Conservation (phyloP, 2,888 invertebrate species). For the Zele albiditarsus region DNA sequence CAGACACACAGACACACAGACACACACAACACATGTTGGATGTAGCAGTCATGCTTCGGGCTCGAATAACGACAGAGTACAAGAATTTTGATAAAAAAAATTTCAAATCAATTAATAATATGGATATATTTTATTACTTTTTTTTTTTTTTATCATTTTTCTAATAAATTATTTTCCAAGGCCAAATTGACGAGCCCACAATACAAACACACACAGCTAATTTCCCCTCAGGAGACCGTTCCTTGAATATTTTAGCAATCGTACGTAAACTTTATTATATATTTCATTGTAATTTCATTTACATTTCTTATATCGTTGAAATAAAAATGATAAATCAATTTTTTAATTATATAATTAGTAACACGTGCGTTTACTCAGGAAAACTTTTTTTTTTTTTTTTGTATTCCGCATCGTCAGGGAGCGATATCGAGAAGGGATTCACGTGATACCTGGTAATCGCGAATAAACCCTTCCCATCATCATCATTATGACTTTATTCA, state of each 20-base stretch:
- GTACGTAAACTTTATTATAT: slow-evolving; percentile 34
- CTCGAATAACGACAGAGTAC: not conserved
- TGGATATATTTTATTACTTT: not conserved
- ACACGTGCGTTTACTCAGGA: slow-evolving; percentile 42
- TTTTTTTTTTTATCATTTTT: slow-evolving; percentile 20
- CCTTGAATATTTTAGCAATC: slow-evolving; percentile 47
- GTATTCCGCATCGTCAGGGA: slow-evolving; percentile 53
- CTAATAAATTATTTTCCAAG: not conserved
- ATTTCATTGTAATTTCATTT: slow-evolving; percentile 5
- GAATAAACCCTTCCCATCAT: slow-evolving; percentile 69
- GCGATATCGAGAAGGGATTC: slow-evolving; percentile 70
- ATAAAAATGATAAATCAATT: slow-evolving; percentile 16
- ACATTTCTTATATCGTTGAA: not conserved
- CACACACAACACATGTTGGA: slow-evolving; percentile 9
- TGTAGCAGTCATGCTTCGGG: slow-evolving; percentile 6
- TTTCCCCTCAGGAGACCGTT: slow-evolving; percentile 59
- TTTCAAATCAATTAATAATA: not conserved
- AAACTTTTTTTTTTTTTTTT: not conserved
- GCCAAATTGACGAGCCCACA: slow-evolving; percentile 34
- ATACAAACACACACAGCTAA: slow-evolving; percentile 50
- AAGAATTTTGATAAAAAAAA: slow-evolving; percentile 19
- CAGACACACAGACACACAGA: not conserved
- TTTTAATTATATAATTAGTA: not conserved
- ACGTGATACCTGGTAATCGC: slow-evolving; percentile 73
- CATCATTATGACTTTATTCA: slow-evolving; percentile 53